A percentile compares a stretch with the other conserved stretches of the same genome.
These are phyloP conservation scores for Polypedilum pembai DNA, from an alignment of 1,140 invertebrate species.

Conservation along the genomic window DNA sequence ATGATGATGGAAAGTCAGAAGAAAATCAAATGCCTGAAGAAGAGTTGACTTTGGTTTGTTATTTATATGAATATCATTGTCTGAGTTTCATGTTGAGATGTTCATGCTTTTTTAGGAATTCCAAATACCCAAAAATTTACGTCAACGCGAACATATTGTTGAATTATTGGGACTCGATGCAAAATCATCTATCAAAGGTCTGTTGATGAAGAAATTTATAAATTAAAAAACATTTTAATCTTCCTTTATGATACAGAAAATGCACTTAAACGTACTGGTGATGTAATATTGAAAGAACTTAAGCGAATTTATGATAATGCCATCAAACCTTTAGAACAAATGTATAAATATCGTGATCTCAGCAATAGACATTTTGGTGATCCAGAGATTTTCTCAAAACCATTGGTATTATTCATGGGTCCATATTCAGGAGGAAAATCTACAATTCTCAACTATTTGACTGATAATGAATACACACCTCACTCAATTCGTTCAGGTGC, in stretches of 20 bases:
- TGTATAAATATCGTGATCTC: constrained; percentile 87
- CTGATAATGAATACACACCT: constrained; percentile 76
- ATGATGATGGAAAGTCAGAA: constrained; percentile 30
- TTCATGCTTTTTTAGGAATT: constrained; percentile 55
- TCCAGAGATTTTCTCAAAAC: constrained; percentile 91
- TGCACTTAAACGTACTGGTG: constrained; percentile 62
- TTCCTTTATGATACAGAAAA: constrained; percentile 57
- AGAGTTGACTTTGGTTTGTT: constrained; percentile 50
- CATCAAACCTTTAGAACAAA: constrained; percentile 79
- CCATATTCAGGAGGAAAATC: constrained; percentile 95
- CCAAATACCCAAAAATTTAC: constrained; percentile 65
- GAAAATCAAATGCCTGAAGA: constrained; percentile 50
- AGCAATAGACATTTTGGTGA: constrained; percentile 89
- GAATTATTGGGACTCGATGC: constrained; percentile 72
- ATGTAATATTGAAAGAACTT: constrained; percentile 72
- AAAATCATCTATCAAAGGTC: constrained; percentile 43
- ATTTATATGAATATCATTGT: no score
- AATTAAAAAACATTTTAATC: not conserved
- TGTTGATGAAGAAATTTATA: not conserved
- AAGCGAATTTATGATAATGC: constrained; percentile 81
- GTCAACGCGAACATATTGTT: constrained; percentile 71
- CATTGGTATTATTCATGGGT: constrained; percentile 85
- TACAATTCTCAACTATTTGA: constrained; percentile 86
- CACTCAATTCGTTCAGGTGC: constrained; percentile 84
- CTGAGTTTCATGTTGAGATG: constrained; percentile 34